Evolutionary conservation across 30 jellyfish, hydroid and myxozoan genomes (phyloP).

Genomic region (Phacellophora camtschatica): DNA sequence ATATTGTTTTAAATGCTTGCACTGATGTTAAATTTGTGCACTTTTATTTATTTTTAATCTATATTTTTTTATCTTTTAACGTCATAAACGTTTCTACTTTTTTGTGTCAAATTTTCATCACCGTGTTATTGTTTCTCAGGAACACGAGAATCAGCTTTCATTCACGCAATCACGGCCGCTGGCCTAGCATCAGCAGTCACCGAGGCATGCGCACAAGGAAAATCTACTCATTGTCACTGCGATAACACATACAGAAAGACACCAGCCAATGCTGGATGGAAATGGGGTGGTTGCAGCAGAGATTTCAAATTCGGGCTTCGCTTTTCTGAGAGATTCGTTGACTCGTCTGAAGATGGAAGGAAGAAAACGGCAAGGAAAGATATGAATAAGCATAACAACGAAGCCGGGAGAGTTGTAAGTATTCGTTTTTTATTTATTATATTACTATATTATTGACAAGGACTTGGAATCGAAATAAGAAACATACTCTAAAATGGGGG

Average conservation of each 20-base stretch:
- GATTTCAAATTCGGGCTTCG: conserved; percentile 76
- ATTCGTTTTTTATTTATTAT: neutral
- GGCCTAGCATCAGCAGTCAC: conserved; percentile 95
- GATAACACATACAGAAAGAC: conserved; percentile 46
- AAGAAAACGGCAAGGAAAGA: conserved; percentile 70
- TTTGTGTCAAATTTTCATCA: too few relatives aligned
- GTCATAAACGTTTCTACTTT: too few relatives aligned
- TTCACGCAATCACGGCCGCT: conserved; percentile 95
- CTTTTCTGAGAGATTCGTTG: conserved; percentile 87
- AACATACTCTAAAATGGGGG: too few relatives aligned
- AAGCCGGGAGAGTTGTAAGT: conserved; percentile 95
- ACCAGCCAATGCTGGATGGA: conserved; percentile 79
- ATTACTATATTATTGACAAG: too few relatives aligned
- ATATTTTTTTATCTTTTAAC: too few relatives aligned
- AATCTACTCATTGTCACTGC: conserved; percentile 82
- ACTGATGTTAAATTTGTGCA: too few relatives aligned
- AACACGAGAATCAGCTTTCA: conserved; percentile 95
- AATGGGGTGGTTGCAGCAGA: conserved; percentile 99
- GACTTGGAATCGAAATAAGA: too few relatives aligned
- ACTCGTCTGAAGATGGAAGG: conserved; percentile 64
- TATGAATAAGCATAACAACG: conserved; percentile 91
- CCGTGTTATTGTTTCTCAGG: conserved; percentile 36
- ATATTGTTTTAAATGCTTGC: too few relatives aligned
- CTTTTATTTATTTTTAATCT: too few relatives aligned
- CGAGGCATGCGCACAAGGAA: conserved; percentile 98